Conservation (phyloP, 2,797 vertebrate species). For the Centropyge bicolor region DNA sequence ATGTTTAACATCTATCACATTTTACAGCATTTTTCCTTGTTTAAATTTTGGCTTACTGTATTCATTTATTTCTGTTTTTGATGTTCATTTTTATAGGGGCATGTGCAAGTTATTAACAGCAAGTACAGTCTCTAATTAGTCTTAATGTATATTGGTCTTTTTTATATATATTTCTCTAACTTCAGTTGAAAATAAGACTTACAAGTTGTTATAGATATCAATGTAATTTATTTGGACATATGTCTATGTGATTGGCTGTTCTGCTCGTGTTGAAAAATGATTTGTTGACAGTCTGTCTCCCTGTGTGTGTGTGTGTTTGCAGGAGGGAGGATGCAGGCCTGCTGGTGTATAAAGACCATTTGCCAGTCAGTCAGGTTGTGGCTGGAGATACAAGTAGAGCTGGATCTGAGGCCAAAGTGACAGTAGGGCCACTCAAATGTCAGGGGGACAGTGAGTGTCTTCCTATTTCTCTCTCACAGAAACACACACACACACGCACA, state of each 20-base stretch:
- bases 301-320: constrained; percentile 11
- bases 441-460: constrained; percentile 93
- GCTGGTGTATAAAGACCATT: constrained; percentile 95
- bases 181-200: too few relatives aligned
- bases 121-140: not conserved
- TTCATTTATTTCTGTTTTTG: not conserved
- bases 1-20: not conserved
- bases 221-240: too few relatives aligned
- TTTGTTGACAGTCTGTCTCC: not conserved
- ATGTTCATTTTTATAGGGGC: not conserved
- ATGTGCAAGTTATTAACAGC: not conserved
- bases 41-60: not conserved
- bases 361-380: constrained; percentile 93
- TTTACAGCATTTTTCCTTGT: not conserved
- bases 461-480: not conserved
- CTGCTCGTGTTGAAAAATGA: too few relatives aligned
- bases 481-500: not conserved
- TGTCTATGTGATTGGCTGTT: not conserved
- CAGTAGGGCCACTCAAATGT: constrained; percentile 92
- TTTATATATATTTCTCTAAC: too few relatives aligned
- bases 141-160: not conserved
- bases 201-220: too few relatives aligned
- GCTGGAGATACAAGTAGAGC: constrained; percentile 90
- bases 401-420: constrained; percentile 95
- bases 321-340: constrained; percentile 95